Base-by-base conservation (phyloP, 2,797 vertebrate species). In the Helarctos malayanus region DNA sequence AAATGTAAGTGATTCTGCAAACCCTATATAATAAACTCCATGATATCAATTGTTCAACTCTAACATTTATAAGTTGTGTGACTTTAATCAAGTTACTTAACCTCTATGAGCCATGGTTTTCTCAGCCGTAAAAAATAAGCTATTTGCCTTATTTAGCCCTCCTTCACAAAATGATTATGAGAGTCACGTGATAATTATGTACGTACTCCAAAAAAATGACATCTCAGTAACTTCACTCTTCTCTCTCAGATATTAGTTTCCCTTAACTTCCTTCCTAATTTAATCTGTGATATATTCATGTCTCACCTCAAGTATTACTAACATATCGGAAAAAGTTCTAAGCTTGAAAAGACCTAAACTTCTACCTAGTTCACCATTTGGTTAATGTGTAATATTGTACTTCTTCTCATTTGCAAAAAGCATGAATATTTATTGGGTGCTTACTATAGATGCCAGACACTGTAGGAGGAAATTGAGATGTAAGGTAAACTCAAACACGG, bases 71-170 rank as follows among this genome's bases (percentile, higher is more conserved):
- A 18, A 5, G 5, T 59, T 79, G 59, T 82, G 13, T 73, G 21
- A 96, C 45, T 89, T 82, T 81, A n/a, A 6, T 90, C n/a, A 92
- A 95, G 52, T 86, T 81, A 93, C 7, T 65, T 92, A 91, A 95
- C 0, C 3, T 75, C 69, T 21, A 82, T n/a, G 19, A 78, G 52
- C 19, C 35, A 29, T 47, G 32, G 10, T 94, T 87, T 95, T 65
- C 63, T 91, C 38, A 88, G 27, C 45, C 32, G 14, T 75, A 68
- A 78, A 41, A 41, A 41, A 41, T 41, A 41, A 41, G 41, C 41
- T 41, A 41, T 41, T 41, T 41, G 41, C 41, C 41, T 41, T 41
- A 41, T 41, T 41, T 41, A 41, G 41, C 7, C 29, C 27, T 87
- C 90, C 18, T 38, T 52, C 45, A 56, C 23, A 91, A 84, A 95